Base-by-base conservation (phyloP, 2,888 invertebrate species). In the Polia nebulosa region DNA sequence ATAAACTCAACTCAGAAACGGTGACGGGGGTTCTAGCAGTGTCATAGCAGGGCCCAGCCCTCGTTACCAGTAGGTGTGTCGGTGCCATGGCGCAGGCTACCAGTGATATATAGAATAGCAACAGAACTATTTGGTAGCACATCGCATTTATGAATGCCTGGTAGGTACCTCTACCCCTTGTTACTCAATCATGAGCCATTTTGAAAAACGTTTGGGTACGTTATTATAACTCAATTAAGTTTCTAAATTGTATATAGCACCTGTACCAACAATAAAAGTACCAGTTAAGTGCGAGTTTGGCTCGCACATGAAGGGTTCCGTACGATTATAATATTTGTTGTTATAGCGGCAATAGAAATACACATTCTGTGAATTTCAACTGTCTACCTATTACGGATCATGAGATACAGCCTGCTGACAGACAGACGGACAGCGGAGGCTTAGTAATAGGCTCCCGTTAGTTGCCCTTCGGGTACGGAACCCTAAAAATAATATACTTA, bases 1-100 rank as follows among this genome's bases (percentile, higher is more conserved):
- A 76, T 8, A 93, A 76, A 15, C 85, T 85, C 27, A 93, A 74
- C 67, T 93, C 93, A 0, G 88, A 87, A 0, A 92, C 72, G 0
- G 76, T 60, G 3, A 92, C 55, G 0, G 70, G 49, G 1, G 68
- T 61, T 1, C 66, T 69, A 1, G 45, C 61, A 0, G 53, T 39
- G 1, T 76, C 79, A 17, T 63, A 62, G 64, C 91, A 91, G 0
- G 91, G 89, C 0, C 91, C 91, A 0, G 87, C 85, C 2, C 91
- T 80, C 0, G 80, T 88, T 39, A 91, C 78, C 34, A 90, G 57
- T 59, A 93, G 60, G 56, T 89, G 90, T 0, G 91, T 92, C 0
- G 91, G 88, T 0, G 90, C 88, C 20, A 77, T 34, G 0, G 69
- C 36, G 61, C 68, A 32, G 2, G 25, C 22, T 6, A 27, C 70